Conservation (phyloP, 1,140 invertebrate genomes). For the Caerostris extrusa region DNA sequence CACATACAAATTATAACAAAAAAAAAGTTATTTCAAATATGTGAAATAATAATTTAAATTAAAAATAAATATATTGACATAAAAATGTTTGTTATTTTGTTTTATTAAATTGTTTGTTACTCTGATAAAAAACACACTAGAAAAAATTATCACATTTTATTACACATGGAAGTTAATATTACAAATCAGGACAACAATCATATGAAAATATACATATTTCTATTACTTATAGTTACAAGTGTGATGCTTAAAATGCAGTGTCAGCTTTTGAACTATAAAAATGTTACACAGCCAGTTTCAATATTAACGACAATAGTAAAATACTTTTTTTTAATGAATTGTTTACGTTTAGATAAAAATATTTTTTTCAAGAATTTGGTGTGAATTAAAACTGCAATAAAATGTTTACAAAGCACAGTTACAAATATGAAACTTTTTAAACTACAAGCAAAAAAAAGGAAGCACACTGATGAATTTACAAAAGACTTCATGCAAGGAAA, state of each 20-base stretch:
- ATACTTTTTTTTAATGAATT: slow-evolving; percentile 56
- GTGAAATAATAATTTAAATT: too few relatives aligned
- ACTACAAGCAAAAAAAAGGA: background rate
- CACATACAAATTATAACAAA: too few relatives aligned
- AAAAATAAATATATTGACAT: too few relatives aligned
- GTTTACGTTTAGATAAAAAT: slow-evolving; percentile 51
- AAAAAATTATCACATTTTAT: slow-evolving; percentile 77
- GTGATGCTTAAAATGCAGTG: slow-evolving; percentile 65
- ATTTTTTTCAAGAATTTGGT: slow-evolving; percentile 36
- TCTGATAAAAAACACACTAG: background rate
- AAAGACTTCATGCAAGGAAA: background rate
- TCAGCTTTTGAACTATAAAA: slow-evolving; percentile 40
- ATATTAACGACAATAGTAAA: slow-evolving; percentile 61
- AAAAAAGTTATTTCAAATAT: too few relatives aligned
- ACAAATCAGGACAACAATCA: slow-evolving; percentile 71
- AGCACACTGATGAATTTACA: slow-evolving; percentile 46
- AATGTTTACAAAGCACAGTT: slow-evolving; percentile 35
- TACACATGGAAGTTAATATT: slow-evolving; percentile 61
- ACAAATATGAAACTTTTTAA: background rate
- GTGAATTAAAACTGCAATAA: slow-evolving; percentile 49
- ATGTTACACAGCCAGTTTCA: background rate
- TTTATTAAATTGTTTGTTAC: too few relatives aligned
- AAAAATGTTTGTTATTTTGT: too few relatives aligned
- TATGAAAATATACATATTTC: slow-evolving; percentile 76
- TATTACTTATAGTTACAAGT: slow-evolving; percentile 71